Percentiles rank a stretch among this genome's conserved stretches.
Evolutionary conservation across 64 coral and sea anemone species (phyloP).

Genomic region (Stichodactyla mertensii): DNA sequence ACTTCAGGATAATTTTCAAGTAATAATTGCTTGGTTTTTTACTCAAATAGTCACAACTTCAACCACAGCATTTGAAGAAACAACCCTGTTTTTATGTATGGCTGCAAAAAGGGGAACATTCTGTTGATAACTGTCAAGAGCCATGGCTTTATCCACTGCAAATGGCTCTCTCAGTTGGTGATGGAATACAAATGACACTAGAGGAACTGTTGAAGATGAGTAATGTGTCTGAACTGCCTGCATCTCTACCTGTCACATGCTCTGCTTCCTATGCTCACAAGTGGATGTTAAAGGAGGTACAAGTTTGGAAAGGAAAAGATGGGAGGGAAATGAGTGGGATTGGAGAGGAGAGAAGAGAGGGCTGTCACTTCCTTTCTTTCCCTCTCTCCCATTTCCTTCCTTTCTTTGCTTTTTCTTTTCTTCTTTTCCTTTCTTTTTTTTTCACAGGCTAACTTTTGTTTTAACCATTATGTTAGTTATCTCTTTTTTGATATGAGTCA

Average conservation of each 20-base stretch:
- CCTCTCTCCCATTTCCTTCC: too few relatives aligned
- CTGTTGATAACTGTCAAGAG: constrained; percentile 25
- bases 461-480: too few relatives aligned
- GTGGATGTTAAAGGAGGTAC: constrained; percentile 30
- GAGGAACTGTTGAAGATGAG: not conserved
- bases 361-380: too few relatives aligned
- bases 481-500: too few relatives aligned
- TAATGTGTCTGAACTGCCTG: constrained; percentile 21
- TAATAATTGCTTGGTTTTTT: too few relatives aligned
- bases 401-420: too few relatives aligned
- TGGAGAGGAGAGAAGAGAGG: too few relatives aligned
- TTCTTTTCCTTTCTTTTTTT: too few relatives aligned
- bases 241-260: constrained; percentile 46
- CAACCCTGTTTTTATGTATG: constrained; percentile 29
- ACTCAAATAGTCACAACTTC: not conserved
- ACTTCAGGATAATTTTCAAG: too few relatives aligned
- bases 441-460: too few relatives aligned
- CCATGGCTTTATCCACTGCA: constrained; percentile 60
- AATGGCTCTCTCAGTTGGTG: constrained; percentile 12
- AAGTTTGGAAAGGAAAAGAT: too few relatives aligned
- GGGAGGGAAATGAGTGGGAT: too few relatives aligned
- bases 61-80: not conserved
- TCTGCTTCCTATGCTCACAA: constrained; percentile 30
- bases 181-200: not conserved
- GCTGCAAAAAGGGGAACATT: constrained; percentile 35